phyloP scores from a whole-genome alignment of 2,888 invertebrate genomes.

The Tenthredo notha region DNA sequence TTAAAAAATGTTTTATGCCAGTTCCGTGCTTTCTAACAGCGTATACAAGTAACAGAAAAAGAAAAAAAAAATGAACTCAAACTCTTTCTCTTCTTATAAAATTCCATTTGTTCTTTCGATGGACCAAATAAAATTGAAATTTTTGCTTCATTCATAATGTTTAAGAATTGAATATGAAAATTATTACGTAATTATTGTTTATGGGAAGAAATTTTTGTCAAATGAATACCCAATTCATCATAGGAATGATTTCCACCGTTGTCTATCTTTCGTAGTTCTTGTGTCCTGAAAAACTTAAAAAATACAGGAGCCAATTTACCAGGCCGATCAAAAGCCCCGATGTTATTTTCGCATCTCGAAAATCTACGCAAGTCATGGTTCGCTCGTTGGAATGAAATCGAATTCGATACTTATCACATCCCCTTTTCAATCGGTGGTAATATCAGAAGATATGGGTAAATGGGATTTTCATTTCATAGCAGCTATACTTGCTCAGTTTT shows the following conservation, averaged over 20 bases:
- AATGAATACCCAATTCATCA: not conserved
- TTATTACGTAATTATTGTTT: not conserved
- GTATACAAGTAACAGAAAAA: too few species aligned
- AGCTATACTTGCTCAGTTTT: not conserved
- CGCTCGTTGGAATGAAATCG: not conserved
- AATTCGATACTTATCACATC: not conserved
- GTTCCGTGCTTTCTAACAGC: not conserved
- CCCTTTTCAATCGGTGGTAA: not conserved
- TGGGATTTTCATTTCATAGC: not conserved
- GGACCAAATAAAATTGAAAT: not conserved
- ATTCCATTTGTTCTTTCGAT: not conserved
- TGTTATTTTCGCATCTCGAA: not conserved
- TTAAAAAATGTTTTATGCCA: conserved; percentile 8
- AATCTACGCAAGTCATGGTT: not conserved
- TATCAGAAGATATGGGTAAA: not conserved
- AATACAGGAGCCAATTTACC: not conserved
- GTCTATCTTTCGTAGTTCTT: not conserved
- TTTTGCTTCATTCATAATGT: not conserved
- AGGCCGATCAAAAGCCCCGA: not conserved
- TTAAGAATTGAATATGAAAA: not conserved
- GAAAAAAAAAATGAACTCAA: not conserved
- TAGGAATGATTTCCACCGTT: not conserved
- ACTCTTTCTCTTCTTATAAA: not conserved
- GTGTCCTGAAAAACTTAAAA: not conserved
- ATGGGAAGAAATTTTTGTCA: not conserved